Evolutionary conservation across 2,888 invertebrate genomes (phyloP).

Genomic region (Lathronympha strigana): DNA sequence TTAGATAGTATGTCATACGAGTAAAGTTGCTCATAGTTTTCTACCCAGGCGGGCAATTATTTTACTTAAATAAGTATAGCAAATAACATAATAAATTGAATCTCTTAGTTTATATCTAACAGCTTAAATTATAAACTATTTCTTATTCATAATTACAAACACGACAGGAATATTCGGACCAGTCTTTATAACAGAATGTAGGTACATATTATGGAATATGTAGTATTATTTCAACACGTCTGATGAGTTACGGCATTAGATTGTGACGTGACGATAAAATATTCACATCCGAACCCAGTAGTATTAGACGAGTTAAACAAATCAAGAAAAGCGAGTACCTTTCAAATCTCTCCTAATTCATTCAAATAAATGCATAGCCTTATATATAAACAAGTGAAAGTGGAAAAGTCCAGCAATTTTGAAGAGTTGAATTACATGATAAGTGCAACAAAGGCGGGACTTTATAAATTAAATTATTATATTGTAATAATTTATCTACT

Average conservation of each 20-base stretch:
- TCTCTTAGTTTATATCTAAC: constrained; percentile 27
- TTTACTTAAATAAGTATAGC: constrained; percentile 21
- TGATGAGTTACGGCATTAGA: background rate
- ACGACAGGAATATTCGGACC: constrained; percentile 27
- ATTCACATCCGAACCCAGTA: constrained; percentile 4
- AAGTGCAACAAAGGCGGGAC: constrained; percentile 43
- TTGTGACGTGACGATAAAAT: background rate
- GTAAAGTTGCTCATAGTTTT: constrained; percentile 14
- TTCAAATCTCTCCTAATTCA: background rate
- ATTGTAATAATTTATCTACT: constrained; percentile 45
- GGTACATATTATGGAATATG: constrained; percentile 41
- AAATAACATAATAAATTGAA: constrained; percentile 37
- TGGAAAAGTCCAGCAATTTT: background rate
- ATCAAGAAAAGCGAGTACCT: too few species aligned
- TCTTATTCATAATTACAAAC: constrained; percentile 36
- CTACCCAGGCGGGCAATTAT: constrained; percentile 8
- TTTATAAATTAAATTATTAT: constrained; percentile 43
- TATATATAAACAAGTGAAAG: background rate
- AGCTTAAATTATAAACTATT: constrained; percentile 35
- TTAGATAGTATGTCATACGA: background rate
- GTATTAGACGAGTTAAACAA: too few species aligned
- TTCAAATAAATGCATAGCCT: background rate
- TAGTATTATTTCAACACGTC: constrained; percentile 13
- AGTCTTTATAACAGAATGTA: constrained; percentile 42
- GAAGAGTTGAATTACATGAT: constrained; percentile 30